Conservation (phyloP, 1,140 invertebrate genomes). For the Anoplolepis gracilipes region DNA sequence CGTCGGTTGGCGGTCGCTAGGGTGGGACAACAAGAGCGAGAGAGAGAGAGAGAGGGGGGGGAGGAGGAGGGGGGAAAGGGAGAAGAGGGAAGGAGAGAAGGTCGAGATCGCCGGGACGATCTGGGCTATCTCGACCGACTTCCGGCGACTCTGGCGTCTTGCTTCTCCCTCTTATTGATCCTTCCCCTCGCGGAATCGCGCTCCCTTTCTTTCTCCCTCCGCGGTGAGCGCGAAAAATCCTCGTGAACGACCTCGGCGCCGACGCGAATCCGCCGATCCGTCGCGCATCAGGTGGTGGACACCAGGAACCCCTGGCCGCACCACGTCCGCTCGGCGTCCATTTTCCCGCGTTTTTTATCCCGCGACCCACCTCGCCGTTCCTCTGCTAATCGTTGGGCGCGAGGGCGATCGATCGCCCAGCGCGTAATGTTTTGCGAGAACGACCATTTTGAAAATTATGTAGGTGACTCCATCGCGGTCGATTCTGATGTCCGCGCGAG, state of each 20-base stretch:
- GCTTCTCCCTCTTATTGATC: slow-evolving; percentile 80
- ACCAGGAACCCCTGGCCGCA: no score
- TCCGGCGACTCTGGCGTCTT: slow-evolving; percentile 77
- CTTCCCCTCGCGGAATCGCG: slow-evolving; percentile 70
- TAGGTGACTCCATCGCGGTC: not conserved
- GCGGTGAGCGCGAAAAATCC: slow-evolving; percentile 71
- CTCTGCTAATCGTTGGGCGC: slow-evolving; percentile 19
- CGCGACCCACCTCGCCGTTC: slow-evolving; percentile 14
- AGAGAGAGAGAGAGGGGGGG: no score
- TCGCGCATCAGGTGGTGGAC: slow-evolving; percentile 37
- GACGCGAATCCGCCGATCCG: slow-evolving; percentile 70
- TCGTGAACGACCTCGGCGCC: slow-evolving; percentile 61
- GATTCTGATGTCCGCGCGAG: slow-evolving; percentile 13
- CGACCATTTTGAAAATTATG: slow-evolving; percentile 56
- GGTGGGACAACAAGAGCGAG: no score
- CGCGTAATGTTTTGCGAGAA: slow-evolving; percentile 28
- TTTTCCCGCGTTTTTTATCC: slow-evolving; percentile 59
- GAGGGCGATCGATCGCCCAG: slow-evolving; percentile 25
- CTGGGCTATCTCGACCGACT: slow-evolving; percentile 77
- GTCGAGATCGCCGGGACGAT: slow-evolving; percentile 66
- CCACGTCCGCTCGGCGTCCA: slow-evolving; percentile 1
- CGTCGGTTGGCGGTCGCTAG: slow-evolving; percentile 39
- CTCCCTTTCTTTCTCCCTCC: slow-evolving; percentile 41
- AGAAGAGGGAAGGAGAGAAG: slow-evolving; percentile 17
- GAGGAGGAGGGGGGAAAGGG: not conserved